A percentile compares a stretch with the other conserved stretches of the same genome.
These are phyloP conservation scores for Alectoris magna DNA, from an alignment of 2,797 vertebrate species.

Conservation along the genomic window DNA sequence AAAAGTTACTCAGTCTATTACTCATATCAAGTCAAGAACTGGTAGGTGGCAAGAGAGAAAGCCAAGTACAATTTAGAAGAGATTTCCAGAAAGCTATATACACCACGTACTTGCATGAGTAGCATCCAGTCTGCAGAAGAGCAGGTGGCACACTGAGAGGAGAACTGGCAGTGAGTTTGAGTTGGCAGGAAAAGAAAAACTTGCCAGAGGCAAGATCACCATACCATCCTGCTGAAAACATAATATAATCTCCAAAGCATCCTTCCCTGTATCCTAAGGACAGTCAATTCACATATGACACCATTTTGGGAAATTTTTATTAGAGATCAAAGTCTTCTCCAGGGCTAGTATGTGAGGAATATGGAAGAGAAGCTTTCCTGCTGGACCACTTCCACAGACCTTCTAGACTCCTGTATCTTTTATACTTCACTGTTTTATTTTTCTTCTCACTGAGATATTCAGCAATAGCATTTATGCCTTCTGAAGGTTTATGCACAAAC, in stretches of 20 bases:
- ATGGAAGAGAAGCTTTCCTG: background rate
- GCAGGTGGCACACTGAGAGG: background rate
- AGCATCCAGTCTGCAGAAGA: background rate
- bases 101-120: background rate
- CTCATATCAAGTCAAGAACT: background rate
- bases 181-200: background rate
- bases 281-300: conserved; percentile 2
- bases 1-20: background rate
- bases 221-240: background rate
- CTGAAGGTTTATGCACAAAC: background rate
- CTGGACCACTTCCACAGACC: background rate
- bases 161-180: background rate
- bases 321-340: background rate
- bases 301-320: background rate
- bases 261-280: background rate
- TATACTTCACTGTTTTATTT: background rate
- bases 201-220: background rate
- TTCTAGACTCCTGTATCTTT: background rate
- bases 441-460: background rate
- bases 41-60: background rate
- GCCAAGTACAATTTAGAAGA: background rate
- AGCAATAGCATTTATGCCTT: background rate
- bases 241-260: background rate
- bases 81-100: background rate
- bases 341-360: background rate